These are phyloP conservation scores for Ptyas mucosa DNA, from an alignment of 2,113 vertebrate species.

Conservation along the genomic window DNA sequence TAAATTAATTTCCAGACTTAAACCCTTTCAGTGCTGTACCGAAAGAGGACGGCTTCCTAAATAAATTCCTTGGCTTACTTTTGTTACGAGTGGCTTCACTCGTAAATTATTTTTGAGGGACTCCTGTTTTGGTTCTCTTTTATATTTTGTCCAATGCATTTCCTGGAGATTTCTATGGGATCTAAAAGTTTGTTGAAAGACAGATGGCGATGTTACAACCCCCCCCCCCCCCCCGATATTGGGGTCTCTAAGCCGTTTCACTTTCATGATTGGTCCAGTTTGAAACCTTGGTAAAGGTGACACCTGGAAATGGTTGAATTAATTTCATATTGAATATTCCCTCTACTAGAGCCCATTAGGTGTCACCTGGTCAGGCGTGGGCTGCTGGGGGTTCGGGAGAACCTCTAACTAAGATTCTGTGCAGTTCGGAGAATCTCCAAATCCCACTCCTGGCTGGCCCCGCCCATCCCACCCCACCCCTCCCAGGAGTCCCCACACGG, in stretches of 20 bases:
- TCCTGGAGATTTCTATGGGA: neutral
- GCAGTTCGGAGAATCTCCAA: too few relatives aligned
- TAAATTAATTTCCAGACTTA: constrained; percentile 33
- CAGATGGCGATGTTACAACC: too few relatives aligned
- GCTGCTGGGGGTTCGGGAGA: too few relatives aligned
- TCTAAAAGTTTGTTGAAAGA: neutral
- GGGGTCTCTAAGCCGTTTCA: neutral
- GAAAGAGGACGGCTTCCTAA: neutral
- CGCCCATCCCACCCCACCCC: too few relatives aligned
- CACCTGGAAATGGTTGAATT: too few relatives aligned
- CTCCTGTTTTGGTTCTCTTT: neutral
- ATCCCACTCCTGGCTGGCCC: too few relatives aligned
- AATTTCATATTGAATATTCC: neutral
- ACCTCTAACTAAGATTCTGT: too few relatives aligned
- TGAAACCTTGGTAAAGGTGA: neutral
- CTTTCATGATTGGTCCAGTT: neutral
- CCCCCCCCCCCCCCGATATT: neutral
- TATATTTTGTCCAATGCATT: neutral
- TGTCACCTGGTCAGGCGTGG: neutral
- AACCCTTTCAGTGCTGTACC: constrained; percentile 13
- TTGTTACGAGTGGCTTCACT: neutral
- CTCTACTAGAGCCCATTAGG: neutral
- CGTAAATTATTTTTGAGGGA: neutral
- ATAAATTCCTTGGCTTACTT: neutral
- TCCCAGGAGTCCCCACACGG: too few relatives aligned